Conservation (phyloP, 2,113 vertebrate genomes). For the Aplodontia rufa region DNA sequence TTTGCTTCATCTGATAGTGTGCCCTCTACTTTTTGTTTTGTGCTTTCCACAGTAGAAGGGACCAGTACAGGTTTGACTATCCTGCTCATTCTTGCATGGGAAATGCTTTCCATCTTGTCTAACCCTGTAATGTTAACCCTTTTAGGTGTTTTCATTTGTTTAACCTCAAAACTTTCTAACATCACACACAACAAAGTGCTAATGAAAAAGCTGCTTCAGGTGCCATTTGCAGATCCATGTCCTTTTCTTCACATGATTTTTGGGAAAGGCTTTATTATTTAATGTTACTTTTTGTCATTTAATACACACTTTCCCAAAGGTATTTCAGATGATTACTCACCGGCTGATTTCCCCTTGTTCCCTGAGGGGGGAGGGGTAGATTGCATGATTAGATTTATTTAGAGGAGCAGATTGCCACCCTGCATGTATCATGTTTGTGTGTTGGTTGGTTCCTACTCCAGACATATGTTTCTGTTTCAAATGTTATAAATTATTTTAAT, state of each 20-base stretch:
- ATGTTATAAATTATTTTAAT: constrained; percentile 50
- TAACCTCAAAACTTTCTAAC: neutral
- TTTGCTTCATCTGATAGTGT: constrained; percentile 72
- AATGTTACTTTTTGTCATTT: constrained; percentile 28
- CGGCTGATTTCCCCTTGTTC: neutral
- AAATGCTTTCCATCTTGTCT: constrained; percentile 77
- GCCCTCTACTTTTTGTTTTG: constrained; percentile 81
- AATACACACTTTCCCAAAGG: constrained; percentile 40
- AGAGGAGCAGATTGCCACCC: constrained; percentile 48
- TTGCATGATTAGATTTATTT: constrained; percentile 73
- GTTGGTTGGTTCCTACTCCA: constrained; percentile 63
- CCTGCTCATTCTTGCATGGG: constrained; percentile 81
- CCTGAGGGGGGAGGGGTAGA: constrained; percentile 69
- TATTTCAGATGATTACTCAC: constrained; percentile 12
- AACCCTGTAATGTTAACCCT: constrained; percentile 74
- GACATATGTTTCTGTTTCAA: constrained; percentile 41
- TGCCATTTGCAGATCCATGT: constrained; percentile 56
- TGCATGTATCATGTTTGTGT: constrained; percentile 66
- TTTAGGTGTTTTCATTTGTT: constrained; percentile 70
- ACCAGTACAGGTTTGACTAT: constrained; percentile 83
- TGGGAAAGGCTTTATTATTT: constrained; percentile 55
- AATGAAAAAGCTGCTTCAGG: constrained; percentile 45
- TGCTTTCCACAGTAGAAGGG: constrained; percentile 84
- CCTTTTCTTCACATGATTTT: constrained; percentile 59
- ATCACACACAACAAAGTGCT: neutral